phyloP scores from a whole-genome alignment of 1,140 invertebrate genomes.

The Pseudomyrmex flavicornis region DNA sequence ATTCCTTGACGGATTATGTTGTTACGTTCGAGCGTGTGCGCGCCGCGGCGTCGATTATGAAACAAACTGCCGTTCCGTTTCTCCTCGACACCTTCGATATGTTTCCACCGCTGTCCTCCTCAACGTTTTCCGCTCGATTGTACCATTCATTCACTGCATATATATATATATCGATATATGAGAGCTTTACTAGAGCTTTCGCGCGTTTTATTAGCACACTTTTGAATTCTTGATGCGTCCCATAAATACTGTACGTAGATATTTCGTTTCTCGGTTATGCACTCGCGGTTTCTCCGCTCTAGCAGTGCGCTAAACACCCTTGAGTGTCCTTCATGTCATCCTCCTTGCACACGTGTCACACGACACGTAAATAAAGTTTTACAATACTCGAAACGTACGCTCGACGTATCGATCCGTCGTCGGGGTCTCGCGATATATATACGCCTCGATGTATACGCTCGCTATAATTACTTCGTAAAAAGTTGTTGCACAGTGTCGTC shows the following conservation, averaged over 20 bases:
- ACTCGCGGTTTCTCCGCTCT: background rate
- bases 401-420: slow-evolving; percentile 41
- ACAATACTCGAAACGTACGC: slow-evolving; percentile 48
- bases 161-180: background rate
- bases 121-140: no score
- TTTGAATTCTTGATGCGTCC: slow-evolving; percentile 4
- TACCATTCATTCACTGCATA: background rate
- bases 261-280: background rate
- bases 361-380: slow-evolving; percentile 34
- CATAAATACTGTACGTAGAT: slow-evolving; percentile 10
- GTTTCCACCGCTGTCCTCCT: background rate
- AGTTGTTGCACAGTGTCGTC: background rate
- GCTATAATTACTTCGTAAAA: slow-evolving; percentile 26
- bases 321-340: slow-evolving; percentile 30
- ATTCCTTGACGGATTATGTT: background rate
- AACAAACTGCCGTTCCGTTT: background rate
- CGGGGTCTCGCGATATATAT: slow-evolving; percentile 22
- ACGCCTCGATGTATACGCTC: background rate
- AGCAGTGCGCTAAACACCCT: slow-evolving; percentile 26
- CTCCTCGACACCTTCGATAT: background rate
- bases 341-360: background rate
- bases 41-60: background rate
- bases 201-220: background rate
- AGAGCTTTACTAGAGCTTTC: background rate
- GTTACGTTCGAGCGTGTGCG: background rate